These are phyloP conservation scores for Epirrita christyi DNA, from an alignment of 2,888 invertebrate genomes.

Conservation along the genomic window DNA sequence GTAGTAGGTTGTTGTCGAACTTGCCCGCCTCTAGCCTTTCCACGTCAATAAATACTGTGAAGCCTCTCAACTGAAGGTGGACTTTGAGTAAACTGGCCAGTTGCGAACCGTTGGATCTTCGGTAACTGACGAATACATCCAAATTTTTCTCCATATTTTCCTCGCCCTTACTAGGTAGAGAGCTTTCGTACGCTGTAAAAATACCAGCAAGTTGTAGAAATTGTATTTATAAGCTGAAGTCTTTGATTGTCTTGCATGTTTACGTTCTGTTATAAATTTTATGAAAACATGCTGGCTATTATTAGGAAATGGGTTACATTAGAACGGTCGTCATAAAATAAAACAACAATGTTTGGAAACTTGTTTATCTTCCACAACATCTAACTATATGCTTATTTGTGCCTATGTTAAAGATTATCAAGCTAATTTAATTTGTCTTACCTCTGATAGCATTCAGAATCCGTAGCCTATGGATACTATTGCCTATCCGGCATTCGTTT, in stretches of 20 bases:
- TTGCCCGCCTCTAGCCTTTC: conserved; percentile 99
- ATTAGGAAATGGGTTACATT: conserved; percentile 28
- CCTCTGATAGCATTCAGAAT: conserved; percentile 95
- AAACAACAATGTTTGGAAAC: conserved; percentile 24
- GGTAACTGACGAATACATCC: conserved; percentile 99
- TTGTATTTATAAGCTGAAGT: conserved; percentile 23
- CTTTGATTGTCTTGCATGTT: conserved; percentile 35
- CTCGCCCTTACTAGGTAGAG: conserved; percentile 87
- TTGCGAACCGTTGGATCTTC: conserved; percentile 98
- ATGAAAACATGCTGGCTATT: conserved; percentile 24
- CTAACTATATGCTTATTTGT: conserved; percentile 1
- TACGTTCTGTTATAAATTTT: conserved; percentile 28
- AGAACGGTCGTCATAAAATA: conserved; percentile 29
- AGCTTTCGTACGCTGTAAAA: conserved; percentile 86
- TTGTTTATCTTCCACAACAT: conserved; percentile 25
- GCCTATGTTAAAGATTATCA: conserved; percentile 15
- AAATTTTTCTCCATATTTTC: conserved; percentile 94
- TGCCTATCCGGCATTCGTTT: conserved; percentile 95
- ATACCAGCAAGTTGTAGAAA: conserved; percentile 18
- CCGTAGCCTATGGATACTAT: conserved; percentile 96
- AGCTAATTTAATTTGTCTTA: conserved; percentile 47
- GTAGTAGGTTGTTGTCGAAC: conserved; percentile 98
- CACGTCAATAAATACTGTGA: conserved; percentile 99
- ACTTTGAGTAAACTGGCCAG: conserved; percentile 98
- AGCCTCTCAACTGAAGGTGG: conserved; percentile 97